Evolutionary conservation across 92 coral and sea anemone species (phyloP), one percentile per base, ranked within the genome.

Genomic region (Heliopora coerulea): DNA sequence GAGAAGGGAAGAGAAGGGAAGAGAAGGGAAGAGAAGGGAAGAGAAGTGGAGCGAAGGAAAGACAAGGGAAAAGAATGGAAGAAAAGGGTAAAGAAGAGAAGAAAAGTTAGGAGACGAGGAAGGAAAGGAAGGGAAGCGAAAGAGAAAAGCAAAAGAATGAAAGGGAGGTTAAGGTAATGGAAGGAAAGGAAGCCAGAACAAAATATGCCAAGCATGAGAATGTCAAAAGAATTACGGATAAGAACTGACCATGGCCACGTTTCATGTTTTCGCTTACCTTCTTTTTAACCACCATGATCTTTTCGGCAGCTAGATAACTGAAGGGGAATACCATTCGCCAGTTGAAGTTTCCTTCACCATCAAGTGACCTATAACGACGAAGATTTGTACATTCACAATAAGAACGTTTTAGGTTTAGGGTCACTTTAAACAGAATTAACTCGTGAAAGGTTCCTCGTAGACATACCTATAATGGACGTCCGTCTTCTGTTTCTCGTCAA

Each of bases 301-400:
- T 95, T 91, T 95, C 99, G 1, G 99, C 99, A 2, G 99, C 86
- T 23, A 95, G 87, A 65, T 85, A 95, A 90, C 88, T 86, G 77
- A 95, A 95, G n/a, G 99, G 99, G 70, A 90, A 95, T 3, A 88
- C 75, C 48, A 90, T 85, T 20, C 99, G 89, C 99, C 99, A 95
- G 95, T 95, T 95, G 84, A 95, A 95, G 78, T 95, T 95, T 40
- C 99, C 99, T 68, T 95, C 99, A 9, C 99, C 99, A 54, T 95
- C 99, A 31, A 95, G 88, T 18, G 99, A 95, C 59, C 99, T 92
- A 70, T 21, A 37, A 50, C 58, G 26, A 17, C 6, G 17, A 7
- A 50, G 6, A 50, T 50, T 3, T 10, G 17, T n/a, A 20, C 42
- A 62, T 23, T 23, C 35, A 39, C 60, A 20, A 35, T n/a, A n/a